phyloP scores from a whole-genome alignment of 2,113 vertebrate genomes.

The Tachycineta bicolor region DNA sequence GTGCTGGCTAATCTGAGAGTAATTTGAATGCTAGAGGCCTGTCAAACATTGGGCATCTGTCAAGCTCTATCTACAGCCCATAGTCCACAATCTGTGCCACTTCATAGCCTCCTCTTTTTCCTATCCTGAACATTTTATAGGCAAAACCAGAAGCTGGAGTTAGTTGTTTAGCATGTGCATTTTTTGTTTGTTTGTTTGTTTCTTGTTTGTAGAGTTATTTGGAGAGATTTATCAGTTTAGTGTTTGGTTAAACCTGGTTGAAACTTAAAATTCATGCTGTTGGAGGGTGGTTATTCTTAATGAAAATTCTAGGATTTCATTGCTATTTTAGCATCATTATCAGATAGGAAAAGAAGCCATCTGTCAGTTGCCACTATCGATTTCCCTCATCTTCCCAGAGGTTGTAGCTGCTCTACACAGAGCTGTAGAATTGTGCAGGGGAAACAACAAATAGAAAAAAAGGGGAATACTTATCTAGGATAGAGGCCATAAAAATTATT shows the following conservation, averaged over 20 bases:
- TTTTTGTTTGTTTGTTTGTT: background rate
- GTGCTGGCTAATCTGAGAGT: slow-evolving; percentile 47
- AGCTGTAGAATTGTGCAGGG: background rate
- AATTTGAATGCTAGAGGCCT: slow-evolving; percentile 43
- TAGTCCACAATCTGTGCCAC: slow-evolving; percentile 45
- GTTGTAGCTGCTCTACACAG: background rate
- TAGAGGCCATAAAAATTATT: background rate
- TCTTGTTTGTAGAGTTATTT: background rate
- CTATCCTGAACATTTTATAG: background rate
- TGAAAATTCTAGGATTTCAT: background rate
- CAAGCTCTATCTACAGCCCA: slow-evolving; percentile 31
- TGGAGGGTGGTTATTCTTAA: background rate
- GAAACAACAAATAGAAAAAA: background rate
- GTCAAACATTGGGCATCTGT: slow-evolving; percentile 68
- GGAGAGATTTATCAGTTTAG: background rate
- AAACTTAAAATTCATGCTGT: background rate
- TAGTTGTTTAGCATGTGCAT: background rate
- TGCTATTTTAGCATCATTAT: background rate
- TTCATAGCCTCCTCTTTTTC: background rate
- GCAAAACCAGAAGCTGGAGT: background rate
- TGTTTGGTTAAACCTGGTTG: background rate
- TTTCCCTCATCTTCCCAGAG: background rate
- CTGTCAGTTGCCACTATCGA: background rate
- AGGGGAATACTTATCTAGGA: background rate
- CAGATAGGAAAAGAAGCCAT: background rate